phyloP scores from a whole-genome alignment of 2,113 vertebrate species.

The Corapipo altera region DNA sequence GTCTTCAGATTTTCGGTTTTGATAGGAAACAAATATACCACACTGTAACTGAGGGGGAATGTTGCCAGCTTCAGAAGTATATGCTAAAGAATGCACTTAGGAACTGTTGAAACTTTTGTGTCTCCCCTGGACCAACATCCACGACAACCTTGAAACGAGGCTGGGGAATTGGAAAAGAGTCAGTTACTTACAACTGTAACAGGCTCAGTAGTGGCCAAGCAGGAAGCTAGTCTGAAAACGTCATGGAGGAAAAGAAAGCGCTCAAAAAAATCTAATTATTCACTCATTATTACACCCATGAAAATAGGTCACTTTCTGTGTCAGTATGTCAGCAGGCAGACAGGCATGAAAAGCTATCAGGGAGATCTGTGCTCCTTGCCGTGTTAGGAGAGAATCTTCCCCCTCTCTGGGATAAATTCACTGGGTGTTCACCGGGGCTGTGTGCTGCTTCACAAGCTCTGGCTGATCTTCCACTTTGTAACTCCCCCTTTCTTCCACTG shows the following conservation, averaged over 20 bases:
- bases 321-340: background rate
- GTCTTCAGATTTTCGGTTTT: background rate
- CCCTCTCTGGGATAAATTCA: background rate
- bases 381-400: background rate
- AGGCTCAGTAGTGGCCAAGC: background rate
- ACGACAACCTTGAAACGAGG: background rate
- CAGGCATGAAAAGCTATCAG: background rate
- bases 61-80: background rate
- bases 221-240: background rate
- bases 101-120: background rate
- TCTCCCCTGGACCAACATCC: background rate
- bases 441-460: background rate
- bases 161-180: background rate
- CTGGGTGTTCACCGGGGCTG: background rate
- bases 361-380: background rate
- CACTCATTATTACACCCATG: background rate
- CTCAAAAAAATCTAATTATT: background rate
- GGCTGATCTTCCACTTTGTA: background rate
- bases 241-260: background rate
- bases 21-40: background rate
- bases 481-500: background rate
- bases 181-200: background rate
- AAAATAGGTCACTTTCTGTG: constrained; percentile 7
- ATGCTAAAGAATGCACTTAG: background rate
- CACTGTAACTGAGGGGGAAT: background rate